These are phyloP conservation scores for Circaetus gallicus DNA, from an alignment of 2,113 vertebrate species.

Conservation along the genomic window DNA sequence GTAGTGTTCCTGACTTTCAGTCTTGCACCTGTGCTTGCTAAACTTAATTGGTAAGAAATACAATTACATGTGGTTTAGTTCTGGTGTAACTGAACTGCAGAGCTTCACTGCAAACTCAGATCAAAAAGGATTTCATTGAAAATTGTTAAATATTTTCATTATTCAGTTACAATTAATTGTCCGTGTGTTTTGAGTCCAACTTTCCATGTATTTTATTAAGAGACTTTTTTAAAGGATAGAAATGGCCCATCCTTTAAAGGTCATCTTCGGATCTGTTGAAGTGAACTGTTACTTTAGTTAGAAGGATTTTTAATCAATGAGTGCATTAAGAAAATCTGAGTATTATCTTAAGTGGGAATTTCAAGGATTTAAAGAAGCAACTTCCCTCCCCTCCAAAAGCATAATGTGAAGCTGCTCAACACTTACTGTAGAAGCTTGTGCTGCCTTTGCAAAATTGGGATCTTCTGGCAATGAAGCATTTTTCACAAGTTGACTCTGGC, in stretches of 20 bases:
- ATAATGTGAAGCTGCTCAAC: neutral
- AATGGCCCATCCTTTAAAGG: neutral
- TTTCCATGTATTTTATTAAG: neutral
- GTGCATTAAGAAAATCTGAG: neutral
- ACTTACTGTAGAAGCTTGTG: neutral
- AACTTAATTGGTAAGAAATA: neutral
- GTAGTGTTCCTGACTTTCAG: neutral
- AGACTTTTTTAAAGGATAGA: neutral
- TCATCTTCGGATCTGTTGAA: neutral
- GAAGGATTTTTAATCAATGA: neutral
- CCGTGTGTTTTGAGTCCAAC: neutral
- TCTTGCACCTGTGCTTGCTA: neutral
- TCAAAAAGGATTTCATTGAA: neutral
- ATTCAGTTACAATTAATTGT: constrained; percentile 12
- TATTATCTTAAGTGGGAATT: neutral
- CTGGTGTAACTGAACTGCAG: neutral
- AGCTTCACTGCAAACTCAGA: neutral
- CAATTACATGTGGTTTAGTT: neutral
- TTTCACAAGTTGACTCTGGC: neutral
- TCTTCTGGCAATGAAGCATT: neutral
- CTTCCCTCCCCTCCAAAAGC: neutral
- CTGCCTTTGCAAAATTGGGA: neutral
- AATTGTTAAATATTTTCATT: constrained; percentile 2
- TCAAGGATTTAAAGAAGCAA: neutral
- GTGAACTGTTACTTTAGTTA: neutral